Evolutionary conservation across 2,888 invertebrate species (phyloP), one percentile per base, ranked within the genome.

Genomic region (Zhuqinia jingwanae): DNA sequence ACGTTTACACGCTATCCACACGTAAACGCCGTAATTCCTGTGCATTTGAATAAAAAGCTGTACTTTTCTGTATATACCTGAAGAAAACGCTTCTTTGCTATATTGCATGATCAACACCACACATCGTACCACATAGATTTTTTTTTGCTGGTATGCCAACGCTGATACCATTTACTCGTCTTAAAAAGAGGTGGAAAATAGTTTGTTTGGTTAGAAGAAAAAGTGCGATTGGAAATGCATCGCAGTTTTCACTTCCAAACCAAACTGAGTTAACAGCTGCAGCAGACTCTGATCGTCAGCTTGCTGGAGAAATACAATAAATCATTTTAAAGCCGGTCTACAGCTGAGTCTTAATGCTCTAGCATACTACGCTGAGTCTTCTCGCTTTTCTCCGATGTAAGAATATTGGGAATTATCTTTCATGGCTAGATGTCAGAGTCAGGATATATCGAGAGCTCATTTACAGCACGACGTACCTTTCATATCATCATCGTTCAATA

Each of bases 251-350:
- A 25, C 8, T n/a, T n/a, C 25, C 2, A 25, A 13, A 47, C 50
- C n/a, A 20, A 42, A 30, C 22, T 25, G 42, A 56, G 30, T 50
- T 17, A 76, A 27, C 11, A 13, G 45, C 42, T 58, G 20, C 36
- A 58, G 42, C 68, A 36, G 27, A 45, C 75, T 42, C 56, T 68
- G 53, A 68, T 85, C 84, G 84, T 78, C 84, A 78, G 84, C 78
- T 85, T 78, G 84, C 42, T 45, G 45, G 36, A 78, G 58, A 85
- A 85, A 78, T 78, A 27, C 78, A 25, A 85, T 85, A 85, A 85
- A 85, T 85, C 84, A 85, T 85, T 85, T 70, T 70, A 85, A 85
- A 85, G 58, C 78, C 70, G 84, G 84, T 76, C 58, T 77, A 83
- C 83, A 83, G 53, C 83, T 65, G 76, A 83, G 83, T 20, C 73